Conservation (phyloP, 2,888 invertebrate genomes). For the Rhopalosiphum nymphaeae region DNA sequence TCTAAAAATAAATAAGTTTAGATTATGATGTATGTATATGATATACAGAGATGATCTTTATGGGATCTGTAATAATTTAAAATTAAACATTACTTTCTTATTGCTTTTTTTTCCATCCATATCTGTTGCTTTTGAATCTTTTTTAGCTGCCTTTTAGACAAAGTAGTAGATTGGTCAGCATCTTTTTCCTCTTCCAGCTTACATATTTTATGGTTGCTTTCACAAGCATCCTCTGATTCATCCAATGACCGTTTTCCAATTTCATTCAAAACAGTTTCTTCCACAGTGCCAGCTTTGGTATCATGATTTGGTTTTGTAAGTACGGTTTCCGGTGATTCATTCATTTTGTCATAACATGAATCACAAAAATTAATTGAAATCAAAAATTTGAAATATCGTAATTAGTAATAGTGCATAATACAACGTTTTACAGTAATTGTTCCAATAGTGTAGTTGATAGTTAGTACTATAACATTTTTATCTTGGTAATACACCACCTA, state of each 20-base stretch:
- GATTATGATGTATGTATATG: too few species aligned
- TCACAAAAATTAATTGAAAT: neutral
- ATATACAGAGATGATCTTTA: neutral
- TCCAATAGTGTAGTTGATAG: too few species aligned
- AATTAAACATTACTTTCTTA: slow-evolving; percentile 74
- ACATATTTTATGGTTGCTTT: neutral
- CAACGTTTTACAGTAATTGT: too few species aligned
- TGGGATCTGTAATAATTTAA: neutral
- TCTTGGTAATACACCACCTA: neutral
- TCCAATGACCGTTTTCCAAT: slow-evolving; percentile 9
- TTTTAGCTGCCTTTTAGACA: slow-evolving; percentile 77
- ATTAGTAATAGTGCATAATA: neutral
- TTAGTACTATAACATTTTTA: neutral
- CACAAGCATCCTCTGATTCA: neutral
- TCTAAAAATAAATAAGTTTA: neutral
- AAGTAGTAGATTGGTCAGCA: neutral
- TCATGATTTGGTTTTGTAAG: too few species aligned
- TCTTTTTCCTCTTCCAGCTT: neutral
- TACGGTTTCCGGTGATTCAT: neutral
- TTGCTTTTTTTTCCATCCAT: slow-evolving; percentile 80
- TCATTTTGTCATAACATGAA: neutral
- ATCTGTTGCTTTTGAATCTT: slow-evolving; percentile 79
- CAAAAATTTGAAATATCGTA: neutral
- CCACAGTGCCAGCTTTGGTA: neutral
- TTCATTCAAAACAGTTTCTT: neutral